phyloP scores from a whole-genome alignment of 2,888 invertebrate species.

The Blera fallax region DNA sequence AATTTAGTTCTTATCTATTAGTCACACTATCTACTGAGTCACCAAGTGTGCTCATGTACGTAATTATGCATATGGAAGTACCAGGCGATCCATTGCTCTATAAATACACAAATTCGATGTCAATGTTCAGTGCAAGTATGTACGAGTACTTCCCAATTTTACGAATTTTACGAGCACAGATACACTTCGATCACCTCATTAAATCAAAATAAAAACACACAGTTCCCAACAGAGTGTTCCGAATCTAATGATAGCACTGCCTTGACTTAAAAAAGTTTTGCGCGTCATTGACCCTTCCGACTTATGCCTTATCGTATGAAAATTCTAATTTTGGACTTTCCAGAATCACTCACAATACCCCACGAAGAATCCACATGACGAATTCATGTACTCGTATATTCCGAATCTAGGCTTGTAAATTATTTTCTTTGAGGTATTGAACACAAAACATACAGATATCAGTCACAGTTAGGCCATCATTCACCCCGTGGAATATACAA shows the following conservation, averaged over 20 bases:
- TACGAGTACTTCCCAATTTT: too few relatives aligned
- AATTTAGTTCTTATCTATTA: too few relatives aligned
- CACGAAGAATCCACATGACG: conserved; percentile 34
- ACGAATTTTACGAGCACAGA: neutral
- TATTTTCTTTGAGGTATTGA: neutral
- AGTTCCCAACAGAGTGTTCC: too few relatives aligned
- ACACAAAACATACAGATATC: neutral
- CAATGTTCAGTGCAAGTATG: neutral
- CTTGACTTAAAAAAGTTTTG: neutral
- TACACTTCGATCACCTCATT: neutral
- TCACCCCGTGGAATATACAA: neutral
- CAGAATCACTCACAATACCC: neutral
- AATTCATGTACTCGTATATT: neutral
- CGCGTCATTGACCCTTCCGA: conserved; percentile 11
- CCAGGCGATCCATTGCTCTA: neutral
- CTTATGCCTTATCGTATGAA: neutral
- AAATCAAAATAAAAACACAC: neutral
- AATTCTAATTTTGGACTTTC: neutral
- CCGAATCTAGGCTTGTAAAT: neutral
- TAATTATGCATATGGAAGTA: too few relatives aligned
- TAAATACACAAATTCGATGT: neutral
- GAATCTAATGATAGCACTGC: neutral
- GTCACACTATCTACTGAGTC: too few relatives aligned
- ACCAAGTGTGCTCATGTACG: too few relatives aligned
- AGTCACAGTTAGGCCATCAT: conserved; percentile 3